phyloP scores from a whole-genome alignment of 2,888 invertebrate genomes.

The Epirrhoe alternata region DNA sequence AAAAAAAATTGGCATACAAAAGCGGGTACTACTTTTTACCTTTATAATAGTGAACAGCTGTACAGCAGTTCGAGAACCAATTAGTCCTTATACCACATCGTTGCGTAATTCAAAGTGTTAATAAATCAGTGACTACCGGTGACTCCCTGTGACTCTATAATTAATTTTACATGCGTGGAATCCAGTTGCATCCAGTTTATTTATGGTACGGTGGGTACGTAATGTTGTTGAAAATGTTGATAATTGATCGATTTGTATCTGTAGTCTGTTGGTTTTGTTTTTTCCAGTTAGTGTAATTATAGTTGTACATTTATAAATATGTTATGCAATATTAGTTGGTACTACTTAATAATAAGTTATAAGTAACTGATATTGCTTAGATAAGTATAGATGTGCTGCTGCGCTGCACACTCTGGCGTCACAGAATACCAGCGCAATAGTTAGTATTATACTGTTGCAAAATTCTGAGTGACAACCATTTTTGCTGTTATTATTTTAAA shows the following conservation, averaged over 20 bases:
- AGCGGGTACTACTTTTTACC: neutral
- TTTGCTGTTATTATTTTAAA: no score
- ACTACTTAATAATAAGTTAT: no score
- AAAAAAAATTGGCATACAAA: neutral
- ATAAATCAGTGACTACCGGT: slow-evolving; percentile 12
- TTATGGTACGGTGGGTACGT: slow-evolving; percentile 7
- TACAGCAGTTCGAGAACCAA: slow-evolving; percentile 16
- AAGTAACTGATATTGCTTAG: no score
- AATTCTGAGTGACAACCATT: no score
- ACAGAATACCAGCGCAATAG: no score
- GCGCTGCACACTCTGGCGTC: no score
- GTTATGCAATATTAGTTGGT: no score
- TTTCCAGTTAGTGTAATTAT: neutral
- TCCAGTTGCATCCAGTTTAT: slow-evolving; percentile 13
- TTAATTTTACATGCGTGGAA: slow-evolving; percentile 15
- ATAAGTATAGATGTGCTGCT: no score
- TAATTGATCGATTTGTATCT: neutral
- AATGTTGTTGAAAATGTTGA: slow-evolving; percentile 1
- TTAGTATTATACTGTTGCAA: no score
- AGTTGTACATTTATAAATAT: neutral
- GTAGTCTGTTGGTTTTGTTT: neutral
- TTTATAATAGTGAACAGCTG: slow-evolving; percentile 6
- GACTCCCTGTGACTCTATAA: slow-evolving; percentile 12
- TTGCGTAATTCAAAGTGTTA: slow-evolving; percentile 19
- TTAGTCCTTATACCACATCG: slow-evolving; percentile 21